Evolutionary conservation across 2,797 vertebrate genomes (phyloP).

Genomic region (Manis crassicaudata): DNA sequence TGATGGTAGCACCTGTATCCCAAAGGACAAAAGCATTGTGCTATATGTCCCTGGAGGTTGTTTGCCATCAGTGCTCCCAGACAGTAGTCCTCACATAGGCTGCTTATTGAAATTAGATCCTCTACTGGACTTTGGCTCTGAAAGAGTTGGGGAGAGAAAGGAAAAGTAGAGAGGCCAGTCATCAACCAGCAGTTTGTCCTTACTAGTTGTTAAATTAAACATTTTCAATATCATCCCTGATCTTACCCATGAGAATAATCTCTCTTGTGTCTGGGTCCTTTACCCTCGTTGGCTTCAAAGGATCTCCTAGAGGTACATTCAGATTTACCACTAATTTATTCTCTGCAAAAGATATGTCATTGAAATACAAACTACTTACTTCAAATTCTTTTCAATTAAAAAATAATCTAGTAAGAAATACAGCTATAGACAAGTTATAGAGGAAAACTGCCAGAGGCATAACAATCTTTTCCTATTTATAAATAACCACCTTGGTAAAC

Average conservation of each 20-base stretch:
- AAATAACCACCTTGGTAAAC: neutral
- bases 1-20: neutral
- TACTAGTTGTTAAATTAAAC: neutral
- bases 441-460: neutral
- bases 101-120: neutral
- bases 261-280: constrained; percentile 80
- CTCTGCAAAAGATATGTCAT: constrained; percentile 75
- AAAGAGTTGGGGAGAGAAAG: neutral
- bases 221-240: constrained; percentile 41
- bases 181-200: neutral
- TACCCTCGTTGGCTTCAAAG: constrained; percentile 75
- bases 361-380: constrained; percentile 53
- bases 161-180: neutral
- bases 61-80: neutral
- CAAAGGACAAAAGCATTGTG: neutral
- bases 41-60: neutral
- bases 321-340: constrained; percentile 28
- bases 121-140: neutral
- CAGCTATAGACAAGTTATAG: neutral
- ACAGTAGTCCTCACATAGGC: neutral
- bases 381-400: constrained; percentile 57
- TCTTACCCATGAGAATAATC: constrained; percentile 83
- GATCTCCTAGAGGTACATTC: constrained; percentile 70
- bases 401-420: constrained; percentile 37
- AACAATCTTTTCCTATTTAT: constrained; percentile 23